phyloP scores from a whole-genome alignment of 2,113 vertebrate genomes.

The Polypterus bichir region DNA sequence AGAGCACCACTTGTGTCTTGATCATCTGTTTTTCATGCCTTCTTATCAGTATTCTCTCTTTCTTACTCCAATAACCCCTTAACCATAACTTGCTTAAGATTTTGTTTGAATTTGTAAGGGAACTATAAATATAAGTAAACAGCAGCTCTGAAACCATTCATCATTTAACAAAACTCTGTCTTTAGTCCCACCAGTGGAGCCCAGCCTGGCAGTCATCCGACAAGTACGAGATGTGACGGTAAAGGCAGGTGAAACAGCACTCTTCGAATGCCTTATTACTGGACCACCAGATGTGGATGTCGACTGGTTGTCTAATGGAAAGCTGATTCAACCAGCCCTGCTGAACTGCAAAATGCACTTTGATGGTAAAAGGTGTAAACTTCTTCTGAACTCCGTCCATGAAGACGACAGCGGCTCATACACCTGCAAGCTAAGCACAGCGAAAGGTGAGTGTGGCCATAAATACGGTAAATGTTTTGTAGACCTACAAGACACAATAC shows the following conservation, averaged over 20 bases:
- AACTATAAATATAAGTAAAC: no score
- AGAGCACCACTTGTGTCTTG: no score
- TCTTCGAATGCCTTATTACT: slow-evolving; percentile 84
- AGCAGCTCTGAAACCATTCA: no score
- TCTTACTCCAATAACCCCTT: no score
- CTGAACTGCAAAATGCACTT: slow-evolving; percentile 99
- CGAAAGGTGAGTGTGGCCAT: slow-evolving; percentile 61
- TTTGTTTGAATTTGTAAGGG: no score
- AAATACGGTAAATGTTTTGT: no score
- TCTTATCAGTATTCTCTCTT: no score
- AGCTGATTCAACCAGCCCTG: slow-evolving; percentile 86
- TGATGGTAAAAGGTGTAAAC: slow-evolving; percentile 78
- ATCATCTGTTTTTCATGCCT: no score
- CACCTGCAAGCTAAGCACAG: slow-evolving; percentile 89
- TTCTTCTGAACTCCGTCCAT: slow-evolving; percentile 89
- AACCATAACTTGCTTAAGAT: no score
- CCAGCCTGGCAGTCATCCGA: slow-evolving; percentile 69
- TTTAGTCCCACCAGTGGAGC: slow-evolving; percentile 66
- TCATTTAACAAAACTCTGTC: neutral
- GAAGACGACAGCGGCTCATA: slow-evolving; percentile 91
- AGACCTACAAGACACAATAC: no score
- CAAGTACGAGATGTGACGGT: slow-evolving; percentile 80
- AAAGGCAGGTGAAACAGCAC: slow-evolving; percentile 78
- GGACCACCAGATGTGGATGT: slow-evolving; percentile 90
- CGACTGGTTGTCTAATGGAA: slow-evolving; percentile 86